Evolutionary conservation across 2,113 vertebrate genomes (phyloP), one percentile per base, ranked within the genome.

Genomic region (Xiphophorus couchianus): DNA sequence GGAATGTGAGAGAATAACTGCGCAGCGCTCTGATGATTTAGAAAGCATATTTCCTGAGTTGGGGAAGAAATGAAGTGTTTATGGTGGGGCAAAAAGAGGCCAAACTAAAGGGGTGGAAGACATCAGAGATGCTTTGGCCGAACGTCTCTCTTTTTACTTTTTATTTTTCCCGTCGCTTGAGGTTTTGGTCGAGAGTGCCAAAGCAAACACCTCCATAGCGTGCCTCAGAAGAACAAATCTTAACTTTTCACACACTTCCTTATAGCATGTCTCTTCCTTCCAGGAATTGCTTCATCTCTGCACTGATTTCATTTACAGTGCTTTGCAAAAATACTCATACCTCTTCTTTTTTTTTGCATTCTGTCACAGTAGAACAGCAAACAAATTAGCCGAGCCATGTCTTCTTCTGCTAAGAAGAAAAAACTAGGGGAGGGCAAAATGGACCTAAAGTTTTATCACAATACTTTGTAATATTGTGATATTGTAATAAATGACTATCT

Each of bases 161-260:
- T 51, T 80, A n/a, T 71, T 31, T 69, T 73, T 78, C 76, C 51
- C 9, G 10, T 72, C 77, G 7, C 51, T 58, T 58, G 66, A 71
- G 73, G 71, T 80, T 85, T 80, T 76, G 77, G 58, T 72, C n/a
- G 30, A 15, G 65, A 28, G 9, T 67, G 87, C 85, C 92, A 89
- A 90, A 91, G 74, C 76, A 87, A 91, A 91, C 85, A 86, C 74
- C 78, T 82, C 69, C 39, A 80, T 87, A 35, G 85, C 86, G 77
- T 73, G 84, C 89, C 84, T 77, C 77, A 70, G 71, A 79, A 79
- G 74, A 85, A 84, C 72, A 13, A 35, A 70, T 73, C 51, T 51
- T 44, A 84, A 81, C 67, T 69, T 88, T 89, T 90, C 89, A 84
- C 84, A 88, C 58, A 37, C 86, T 74, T 89, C 69, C 89, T 81